phyloP scores from a whole-genome alignment of 1,140 invertebrate species.

The Diabrotica undecimpunctata region DNA sequence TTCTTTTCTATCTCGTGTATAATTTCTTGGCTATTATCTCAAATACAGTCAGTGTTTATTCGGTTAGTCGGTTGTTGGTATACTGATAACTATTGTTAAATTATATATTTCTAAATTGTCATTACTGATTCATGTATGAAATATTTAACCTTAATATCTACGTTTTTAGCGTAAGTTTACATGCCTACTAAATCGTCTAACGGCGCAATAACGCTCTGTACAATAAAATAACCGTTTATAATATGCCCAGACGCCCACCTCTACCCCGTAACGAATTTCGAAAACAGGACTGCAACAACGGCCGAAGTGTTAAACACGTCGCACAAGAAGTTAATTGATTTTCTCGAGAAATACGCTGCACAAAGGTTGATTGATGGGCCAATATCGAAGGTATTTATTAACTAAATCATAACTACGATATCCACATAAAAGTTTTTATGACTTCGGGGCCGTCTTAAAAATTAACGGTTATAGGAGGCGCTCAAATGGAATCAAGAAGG shows the following conservation, averaged over 20 bases:
- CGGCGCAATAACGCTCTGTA: not conserved
- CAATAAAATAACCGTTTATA: not conserved
- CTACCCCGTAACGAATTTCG: not conserved
- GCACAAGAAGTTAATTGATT: conserved; percentile 16
- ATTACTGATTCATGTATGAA: too few relatives aligned
- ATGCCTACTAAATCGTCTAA: not conserved
- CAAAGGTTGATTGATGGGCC: conserved; percentile 6
- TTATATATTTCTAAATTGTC: too few relatives aligned
- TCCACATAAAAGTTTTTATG: conserved; percentile 2
- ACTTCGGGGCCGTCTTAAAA: not conserved
- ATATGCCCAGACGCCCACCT: not conserved
- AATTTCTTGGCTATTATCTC: too few relatives aligned
- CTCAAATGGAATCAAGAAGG: too few relatives aligned
- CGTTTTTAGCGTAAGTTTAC: too few relatives aligned
- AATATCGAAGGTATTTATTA: conserved; percentile 8
- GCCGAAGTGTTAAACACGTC: conserved; percentile 4
- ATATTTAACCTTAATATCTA: too few relatives aligned
- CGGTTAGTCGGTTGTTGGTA: too few relatives aligned
- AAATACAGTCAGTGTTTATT: too few relatives aligned
- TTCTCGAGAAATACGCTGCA: conserved; percentile 9
- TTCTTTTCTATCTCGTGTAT: too few relatives aligned
- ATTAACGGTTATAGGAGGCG: not conserved
- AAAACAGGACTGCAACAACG: not conserved
- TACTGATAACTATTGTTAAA: too few relatives aligned
- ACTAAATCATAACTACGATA: conserved; percentile 5